Evolutionary conservation across 2,888 invertebrate genomes (phyloP), one percentile per base, ranked within the genome.

Genomic region (Danaus chrysippus): DNA sequence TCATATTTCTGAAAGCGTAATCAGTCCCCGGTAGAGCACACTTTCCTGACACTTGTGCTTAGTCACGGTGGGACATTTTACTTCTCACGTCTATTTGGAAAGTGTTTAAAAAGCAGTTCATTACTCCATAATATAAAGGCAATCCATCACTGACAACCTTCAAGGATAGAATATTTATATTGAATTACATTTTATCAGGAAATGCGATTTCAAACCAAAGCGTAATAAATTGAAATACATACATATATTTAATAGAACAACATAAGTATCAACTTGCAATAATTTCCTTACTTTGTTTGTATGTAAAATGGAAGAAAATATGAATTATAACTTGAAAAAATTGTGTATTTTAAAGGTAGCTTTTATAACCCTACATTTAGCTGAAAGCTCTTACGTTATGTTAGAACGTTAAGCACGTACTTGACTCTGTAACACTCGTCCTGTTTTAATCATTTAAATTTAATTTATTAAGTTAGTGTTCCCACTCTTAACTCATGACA

Each of bases 91-190:
- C 76, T 73, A 75, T 71, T 69, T 71, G 70, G 73, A 73, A 76
- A 72, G 75, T 75, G 74, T 78, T 81, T 79, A 79, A 81, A 79
- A 79, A 75, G 75, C 75, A 82, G 82, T 85, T 85, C 76, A 84
- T 85, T 84, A 81, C 77, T 84, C 81, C 82, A 81, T 84, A 85
- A 87, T 86, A 84, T 84, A 76, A 73, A 71, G 56, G 80, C 76
- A 80, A 88, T 87, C 84, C 82, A 88, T 89, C 88, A 86, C 74
- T 79, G 83, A 81, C 83, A 82, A 75, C 77, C 78, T 74, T 73
- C 77, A 77, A 78, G 76, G 77, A 76, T 74, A 74, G 73, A 75
- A 78, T 73, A 80, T 81, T 82, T 80, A 83, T 83, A 77, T 65
- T 54, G 58, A 63, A 61, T 59, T 63, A 56, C 9, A 15, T 49